These are phyloP conservation scores for Lucifuga dentata DNA, from an alignment of 2,113 vertebrate genomes.

Conservation along the genomic window DNA sequence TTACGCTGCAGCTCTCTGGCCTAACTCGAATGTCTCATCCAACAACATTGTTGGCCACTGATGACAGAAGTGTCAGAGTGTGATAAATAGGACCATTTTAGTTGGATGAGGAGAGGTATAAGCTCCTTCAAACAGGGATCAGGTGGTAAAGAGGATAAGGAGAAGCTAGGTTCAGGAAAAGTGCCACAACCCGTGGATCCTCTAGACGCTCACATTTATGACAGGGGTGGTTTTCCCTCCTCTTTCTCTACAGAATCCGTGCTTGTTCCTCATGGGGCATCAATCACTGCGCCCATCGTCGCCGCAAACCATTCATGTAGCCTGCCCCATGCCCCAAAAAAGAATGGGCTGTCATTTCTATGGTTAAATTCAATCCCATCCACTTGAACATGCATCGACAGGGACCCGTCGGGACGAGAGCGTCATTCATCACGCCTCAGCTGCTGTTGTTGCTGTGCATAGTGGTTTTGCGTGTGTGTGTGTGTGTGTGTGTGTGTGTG, in stretches of 20 bases:
- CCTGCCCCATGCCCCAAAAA: conserved; percentile 77
- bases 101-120: conserved; percentile 63
- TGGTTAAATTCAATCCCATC: conserved; percentile 86
- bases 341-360: conserved; percentile 85
- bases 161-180: conserved; percentile 64
- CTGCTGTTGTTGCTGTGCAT: conserved; percentile 72
- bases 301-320: conserved; percentile 79
- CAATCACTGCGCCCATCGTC: conserved; percentile 77
- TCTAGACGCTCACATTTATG: conserved; percentile 66
- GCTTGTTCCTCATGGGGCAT: conserved; percentile 75
- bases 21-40: conserved; percentile 59
- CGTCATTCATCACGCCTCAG: conserved; percentile 82
- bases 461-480: conserved; percentile 48
- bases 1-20: conserved; percentile 42
- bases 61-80: conserved; percentile 72
- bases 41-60: conserved; percentile 55
- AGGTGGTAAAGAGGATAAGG: conserved; percentile 75
- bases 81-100: conserved; percentile 73
- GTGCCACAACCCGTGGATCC: conserved; percentile 57
- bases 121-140: conserved; percentile 74
- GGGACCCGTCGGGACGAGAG: conserved; percentile 79
- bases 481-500: too few relatives aligned
- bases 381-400: conserved; percentile 86
- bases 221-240: conserved; percentile 65
- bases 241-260: conserved; percentile 60